Percentiles rank a stretch among this genome's conserved stretches.
These are phyloP conservation scores for Phenganax marumi DNA, from an alignment of 92 coral and sea anemone genomes.

Conservation along the genomic window DNA sequence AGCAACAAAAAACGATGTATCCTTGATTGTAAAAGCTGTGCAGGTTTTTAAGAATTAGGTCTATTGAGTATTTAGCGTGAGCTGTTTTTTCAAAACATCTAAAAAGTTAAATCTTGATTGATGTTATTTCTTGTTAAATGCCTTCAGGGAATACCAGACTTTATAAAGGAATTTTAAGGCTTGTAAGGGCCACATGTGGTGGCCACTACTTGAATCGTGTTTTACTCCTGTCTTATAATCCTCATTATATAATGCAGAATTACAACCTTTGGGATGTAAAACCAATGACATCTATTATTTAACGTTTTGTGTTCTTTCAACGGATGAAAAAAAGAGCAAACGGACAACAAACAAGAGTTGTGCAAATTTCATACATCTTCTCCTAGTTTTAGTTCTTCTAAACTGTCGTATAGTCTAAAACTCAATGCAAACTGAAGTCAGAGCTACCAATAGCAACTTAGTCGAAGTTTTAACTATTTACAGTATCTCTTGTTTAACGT, in stretches of 20 bases:
- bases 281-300: no score
- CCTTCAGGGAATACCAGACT: slow-evolving; percentile 25
- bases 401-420: no score
- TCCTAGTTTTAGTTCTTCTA: no score
- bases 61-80: background rate
- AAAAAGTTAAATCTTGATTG: background rate
- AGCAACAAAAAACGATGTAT: background rate
- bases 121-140: slow-evolving; percentile 13
- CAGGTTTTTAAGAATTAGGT: background rate
- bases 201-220: background rate
- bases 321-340: no score
- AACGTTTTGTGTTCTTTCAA: no score
- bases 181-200: background rate
- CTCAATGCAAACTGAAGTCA: no score
- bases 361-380: no score
- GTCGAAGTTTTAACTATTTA: no score
- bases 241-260: background rate
- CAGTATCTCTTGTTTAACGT: no score
- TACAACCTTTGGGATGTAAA: no score
- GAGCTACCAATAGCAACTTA: no score
- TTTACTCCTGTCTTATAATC: background rate
- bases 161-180: background rate
- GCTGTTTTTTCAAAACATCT: background rate
- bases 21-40: background rate
- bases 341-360: no score